phyloP scores from a whole-genome alignment of 1,140 invertebrate species.

The Solenopsis fugax region DNA sequence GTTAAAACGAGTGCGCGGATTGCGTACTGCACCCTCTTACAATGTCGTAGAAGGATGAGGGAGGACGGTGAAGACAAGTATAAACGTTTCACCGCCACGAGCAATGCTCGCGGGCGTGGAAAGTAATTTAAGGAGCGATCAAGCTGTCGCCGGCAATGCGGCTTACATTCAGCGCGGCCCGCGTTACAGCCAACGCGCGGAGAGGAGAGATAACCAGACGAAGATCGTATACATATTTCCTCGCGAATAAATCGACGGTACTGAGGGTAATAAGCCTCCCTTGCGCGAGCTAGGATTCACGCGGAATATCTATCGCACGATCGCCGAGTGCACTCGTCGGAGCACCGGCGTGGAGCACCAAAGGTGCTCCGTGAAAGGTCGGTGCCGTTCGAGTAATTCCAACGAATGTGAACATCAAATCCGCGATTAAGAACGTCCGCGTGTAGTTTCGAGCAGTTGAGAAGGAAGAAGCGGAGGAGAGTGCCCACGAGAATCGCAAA shows the following conservation, averaged over 20 bases:
- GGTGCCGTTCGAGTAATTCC: neutral
- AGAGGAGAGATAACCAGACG: constrained; percentile 46
- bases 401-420: constrained; percentile 21
- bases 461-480: neutral
- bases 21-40: constrained; percentile 4
- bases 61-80: constrained; percentile 14
- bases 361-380: too few relatives aligned
- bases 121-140: constrained; percentile 64
- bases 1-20: constrained; percentile 73
- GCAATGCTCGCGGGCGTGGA: constrained; percentile 57
- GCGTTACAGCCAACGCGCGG: constrained; percentile 27
- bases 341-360: too few relatives aligned
- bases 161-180: constrained; percentile 41
- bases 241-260: constrained; percentile 45
- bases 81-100: constrained; percentile 54
- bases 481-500: neutral
- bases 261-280: constrained; percentile 27
- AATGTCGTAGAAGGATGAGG: neutral
- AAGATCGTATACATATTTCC: constrained; percentile 56
- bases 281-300: neutral
- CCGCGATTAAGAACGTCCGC: neutral
- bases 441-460: neutral
- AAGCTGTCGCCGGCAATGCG: constrained; percentile 60
- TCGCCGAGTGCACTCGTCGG: neutral
- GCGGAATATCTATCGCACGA: constrained; percentile 1